Percentiles rank a stretch among this genome's conserved stretches.
These are phyloP conservation scores for Oxyura jamaicensis DNA, from an alignment of 2,113 vertebrate genomes.

Conservation along the genomic window DNA sequence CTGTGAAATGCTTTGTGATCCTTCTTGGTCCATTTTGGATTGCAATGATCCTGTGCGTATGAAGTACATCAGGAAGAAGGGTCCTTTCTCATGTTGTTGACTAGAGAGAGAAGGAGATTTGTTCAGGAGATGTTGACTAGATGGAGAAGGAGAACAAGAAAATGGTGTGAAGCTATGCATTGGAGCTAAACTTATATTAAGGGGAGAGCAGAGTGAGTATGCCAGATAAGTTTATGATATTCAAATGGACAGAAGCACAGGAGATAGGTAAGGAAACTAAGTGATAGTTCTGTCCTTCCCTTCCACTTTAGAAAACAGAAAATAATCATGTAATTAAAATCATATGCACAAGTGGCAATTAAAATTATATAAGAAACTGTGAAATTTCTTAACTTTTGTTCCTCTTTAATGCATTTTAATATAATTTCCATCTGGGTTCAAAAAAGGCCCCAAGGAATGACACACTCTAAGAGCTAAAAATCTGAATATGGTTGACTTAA, in stretches of 20 bases:
- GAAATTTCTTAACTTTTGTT: background rate
- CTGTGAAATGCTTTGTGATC: background rate
- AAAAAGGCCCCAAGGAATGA: background rate
- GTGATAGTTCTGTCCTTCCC: background rate
- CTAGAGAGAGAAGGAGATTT: too few species aligned
- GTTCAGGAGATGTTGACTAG: too few species aligned
- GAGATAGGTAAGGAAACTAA: background rate
- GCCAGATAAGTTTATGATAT: background rate
- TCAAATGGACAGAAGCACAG: background rate
- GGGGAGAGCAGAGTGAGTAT: background rate
- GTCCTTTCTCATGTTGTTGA: background rate
- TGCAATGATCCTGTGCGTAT: background rate
- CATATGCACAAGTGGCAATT: background rate
- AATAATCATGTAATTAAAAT: background rate
- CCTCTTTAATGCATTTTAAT: background rate
- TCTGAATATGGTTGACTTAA: background rate
- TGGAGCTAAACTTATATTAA: background rate
- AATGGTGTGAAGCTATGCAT: background rate
- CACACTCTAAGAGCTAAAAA: background rate
- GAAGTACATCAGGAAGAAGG: background rate
- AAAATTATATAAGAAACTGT: background rate
- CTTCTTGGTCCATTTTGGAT: background rate
- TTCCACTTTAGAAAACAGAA: background rate
- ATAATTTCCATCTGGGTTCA: background rate
- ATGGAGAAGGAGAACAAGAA: background rate